Conservation (phyloP, 2,797 vertebrate species). For the Paramormyrops hopkinsi region DNA sequence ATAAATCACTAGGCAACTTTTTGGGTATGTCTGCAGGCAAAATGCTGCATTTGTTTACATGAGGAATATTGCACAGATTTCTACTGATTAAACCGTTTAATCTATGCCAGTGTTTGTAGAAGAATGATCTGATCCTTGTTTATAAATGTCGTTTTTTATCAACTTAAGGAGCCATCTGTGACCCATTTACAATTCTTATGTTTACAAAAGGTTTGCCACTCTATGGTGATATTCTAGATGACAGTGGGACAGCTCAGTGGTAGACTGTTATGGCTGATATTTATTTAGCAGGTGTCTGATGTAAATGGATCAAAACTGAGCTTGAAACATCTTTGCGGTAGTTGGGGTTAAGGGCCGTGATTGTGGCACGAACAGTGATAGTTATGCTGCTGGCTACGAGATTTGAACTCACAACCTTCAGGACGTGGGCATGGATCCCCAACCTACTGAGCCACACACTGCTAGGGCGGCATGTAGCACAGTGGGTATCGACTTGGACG, state of each 20-base stretch:
- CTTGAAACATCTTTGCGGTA: not conserved
- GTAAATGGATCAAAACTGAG: not conserved
- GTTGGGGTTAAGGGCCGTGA: not conserved
- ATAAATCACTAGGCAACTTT: constrained; percentile 43
- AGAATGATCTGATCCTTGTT: not conserved
- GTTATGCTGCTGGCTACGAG: not conserved
- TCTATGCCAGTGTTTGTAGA: constrained; percentile 3
- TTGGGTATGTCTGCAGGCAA: constrained; percentile 40
- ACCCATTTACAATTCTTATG: not conserved
- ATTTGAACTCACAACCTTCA: not conserved
- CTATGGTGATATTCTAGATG: not conserved
- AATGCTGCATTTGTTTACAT: constrained; percentile 63
- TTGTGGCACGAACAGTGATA: not conserved
- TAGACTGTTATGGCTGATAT: not conserved
- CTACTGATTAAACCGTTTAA: constrained; percentile 52
- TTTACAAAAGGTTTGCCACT: not conserved
- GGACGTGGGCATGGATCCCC: not conserved
- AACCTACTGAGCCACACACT: not conserved
- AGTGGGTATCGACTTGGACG: not conserved
- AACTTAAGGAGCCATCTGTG: not conserved
- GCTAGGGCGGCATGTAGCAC: not conserved
- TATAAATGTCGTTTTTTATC: not conserved
- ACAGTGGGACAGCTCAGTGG: not conserved
- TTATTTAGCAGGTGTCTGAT: not conserved
- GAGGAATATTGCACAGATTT: constrained; percentile 58